Base-by-base conservation (phyloP, 2,888 invertebrate genomes). In the Exephanes ischioxanthus region DNA sequence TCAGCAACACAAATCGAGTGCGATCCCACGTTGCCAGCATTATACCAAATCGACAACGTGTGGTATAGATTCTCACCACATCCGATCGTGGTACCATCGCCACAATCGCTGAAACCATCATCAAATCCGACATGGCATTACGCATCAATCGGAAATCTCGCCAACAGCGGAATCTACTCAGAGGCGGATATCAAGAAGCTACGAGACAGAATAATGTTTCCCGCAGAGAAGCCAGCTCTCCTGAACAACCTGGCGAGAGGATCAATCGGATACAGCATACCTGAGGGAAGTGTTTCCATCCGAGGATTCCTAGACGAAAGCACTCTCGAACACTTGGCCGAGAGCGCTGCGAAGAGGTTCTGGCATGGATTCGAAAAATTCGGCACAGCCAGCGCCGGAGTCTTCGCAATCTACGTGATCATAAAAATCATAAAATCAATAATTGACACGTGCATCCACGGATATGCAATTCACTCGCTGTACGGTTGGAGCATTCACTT, bases 161-260 rank as follows among this genome's bases (percentile, higher is more conserved):
- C 86, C 0, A 37, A 22, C 3, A 80, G 78, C n/a, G 86, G 87
- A 0, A 85, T 86, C 0, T 88, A 88, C 11, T 55, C 80, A 0
- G 51, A 63, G 1, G 22, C 55, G 0, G 86, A 88, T 5, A n/a
- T 85, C 1, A 11, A 79, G 2, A 63, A 79, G 22, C 55, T 87
- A 2, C 33, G 37, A 9, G 37, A 37, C 4, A 9, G 37, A 37
- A 37, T 37, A 37, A 37, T 37, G 37, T 37, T 37, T 37, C 37
- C 37, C 9, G 37, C 37, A 1, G 37, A 37, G 37, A 37, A 37
- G 9, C 80, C 80, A 6, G 84, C 84, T 0, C 19, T 85, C 0
- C 7, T 88, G 0, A 84, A 83, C n/a, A 61, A 70, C 16, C 1
- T 87, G 0, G 86, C 83, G 0, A 37, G 37, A 9, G 37, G 37